Conservation (phyloP, 2,113 vertebrate genomes). For the Chrysochloris asiatica region DNA sequence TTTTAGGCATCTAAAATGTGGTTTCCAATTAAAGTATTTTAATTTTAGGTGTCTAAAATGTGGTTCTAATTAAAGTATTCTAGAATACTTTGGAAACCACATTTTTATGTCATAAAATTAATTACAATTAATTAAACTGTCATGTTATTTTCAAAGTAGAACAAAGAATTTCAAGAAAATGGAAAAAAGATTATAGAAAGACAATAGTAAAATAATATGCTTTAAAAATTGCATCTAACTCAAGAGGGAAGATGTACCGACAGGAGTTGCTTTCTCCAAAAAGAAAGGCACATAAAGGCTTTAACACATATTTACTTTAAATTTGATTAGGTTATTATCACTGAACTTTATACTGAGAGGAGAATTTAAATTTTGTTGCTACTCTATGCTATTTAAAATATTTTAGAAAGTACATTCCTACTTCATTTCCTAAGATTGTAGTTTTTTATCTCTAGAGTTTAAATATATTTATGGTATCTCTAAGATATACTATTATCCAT, state of each 20-base stretch:
- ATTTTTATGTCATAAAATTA: constrained; percentile 23
- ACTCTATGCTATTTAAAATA: constrained; percentile 34
- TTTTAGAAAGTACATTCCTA: not conserved
- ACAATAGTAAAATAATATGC: constrained; percentile 29
- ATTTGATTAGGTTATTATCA: not conserved
- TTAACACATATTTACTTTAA: not conserved
- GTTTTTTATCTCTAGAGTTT: not conserved
- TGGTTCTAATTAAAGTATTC: not conserved
- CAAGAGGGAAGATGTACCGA: not conserved
- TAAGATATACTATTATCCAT: not conserved
- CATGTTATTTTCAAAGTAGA: constrained; percentile 2
- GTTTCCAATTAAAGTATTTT: no score
- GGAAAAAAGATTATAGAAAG: not conserved
- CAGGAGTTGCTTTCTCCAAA: constrained; percentile 1
- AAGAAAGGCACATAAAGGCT: not conserved
- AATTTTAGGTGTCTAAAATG: not conserved
- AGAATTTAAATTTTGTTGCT: not conserved
- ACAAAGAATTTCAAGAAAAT: constrained; percentile 13
- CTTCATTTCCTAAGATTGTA: not conserved
- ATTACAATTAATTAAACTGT: constrained; percentile 21
- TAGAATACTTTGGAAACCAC: constrained; percentile 17
- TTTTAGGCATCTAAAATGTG: not conserved
- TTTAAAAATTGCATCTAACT: not conserved
- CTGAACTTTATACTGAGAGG: not conserved
- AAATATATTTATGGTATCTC: constrained; percentile 17